phyloP scores from a whole-genome alignment of 2,888 invertebrate genomes.

The Drosophila peninsularis region DNA sequence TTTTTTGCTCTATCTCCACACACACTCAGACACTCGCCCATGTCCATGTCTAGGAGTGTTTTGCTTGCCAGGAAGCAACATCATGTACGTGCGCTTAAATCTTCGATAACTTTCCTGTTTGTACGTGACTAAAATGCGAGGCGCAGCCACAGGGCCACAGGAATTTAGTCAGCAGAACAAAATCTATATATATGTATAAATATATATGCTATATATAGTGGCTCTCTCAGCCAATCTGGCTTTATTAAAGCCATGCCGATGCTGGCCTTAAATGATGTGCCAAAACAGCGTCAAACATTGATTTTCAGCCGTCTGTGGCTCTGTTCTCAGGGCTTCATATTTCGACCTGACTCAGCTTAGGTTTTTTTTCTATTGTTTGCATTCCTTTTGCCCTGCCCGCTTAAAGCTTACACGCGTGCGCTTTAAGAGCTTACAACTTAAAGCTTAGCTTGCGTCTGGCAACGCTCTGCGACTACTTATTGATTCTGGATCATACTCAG shows the following conservation, averaged over 20 bases:
- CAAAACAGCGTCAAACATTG: constrained; percentile 56
- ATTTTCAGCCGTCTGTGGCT: constrained; percentile 36
- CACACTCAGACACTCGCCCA: constrained; percentile 11
- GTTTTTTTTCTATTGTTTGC: no score
- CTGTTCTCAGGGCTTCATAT: not conserved
- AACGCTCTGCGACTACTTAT: not conserved
- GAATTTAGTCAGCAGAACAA: constrained; percentile 33
- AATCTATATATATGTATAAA: constrained; percentile 1
- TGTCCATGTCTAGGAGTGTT: constrained; percentile 10
- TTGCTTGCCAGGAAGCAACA: constrained; percentile 58
- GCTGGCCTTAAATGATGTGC: constrained; percentile 61
- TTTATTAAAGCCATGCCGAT: constrained; percentile 47
- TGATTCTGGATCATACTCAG: constrained; percentile 15
- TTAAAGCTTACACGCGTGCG: constrained; percentile 10
- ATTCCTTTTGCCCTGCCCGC: not conserved
- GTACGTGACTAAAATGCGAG: constrained; percentile 76
- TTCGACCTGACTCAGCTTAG: not conserved
- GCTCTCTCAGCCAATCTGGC: constrained; percentile 37
- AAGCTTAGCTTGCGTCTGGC: not conserved
- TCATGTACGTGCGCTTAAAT: constrained; percentile 77
- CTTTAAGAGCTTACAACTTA: constrained; percentile 1
- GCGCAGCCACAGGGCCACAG: constrained; percentile 42
- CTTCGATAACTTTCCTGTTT: constrained; percentile 75
- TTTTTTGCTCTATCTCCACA: constrained; percentile 39
- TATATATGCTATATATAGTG: not conserved